Evolutionary conservation across 1,140 invertebrate genomes (phyloP).

Genomic region (Pogonus chalceus): DNA sequence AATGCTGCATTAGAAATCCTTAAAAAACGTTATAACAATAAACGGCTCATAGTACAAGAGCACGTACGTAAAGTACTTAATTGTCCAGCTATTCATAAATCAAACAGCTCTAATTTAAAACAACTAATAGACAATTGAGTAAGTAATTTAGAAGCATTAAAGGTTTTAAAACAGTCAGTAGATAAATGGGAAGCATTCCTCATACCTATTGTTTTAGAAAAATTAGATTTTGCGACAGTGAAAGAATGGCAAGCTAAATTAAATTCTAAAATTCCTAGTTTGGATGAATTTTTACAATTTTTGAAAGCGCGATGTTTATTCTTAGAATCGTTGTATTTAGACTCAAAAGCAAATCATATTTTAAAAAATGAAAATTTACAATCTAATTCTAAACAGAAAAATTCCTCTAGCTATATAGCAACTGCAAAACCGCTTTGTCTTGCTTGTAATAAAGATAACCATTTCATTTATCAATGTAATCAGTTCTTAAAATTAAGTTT

Average conservation of each 20-base stretch:
- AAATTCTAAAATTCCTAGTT: neutral
- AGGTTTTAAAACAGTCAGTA: no score
- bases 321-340: neutral
- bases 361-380: neutral
- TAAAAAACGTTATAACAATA: no score
- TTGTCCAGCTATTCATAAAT: no score
- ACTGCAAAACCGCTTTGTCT: no score
- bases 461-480: neutral
- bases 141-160: no score
- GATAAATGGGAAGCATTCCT: slow-evolving; percentile 10
- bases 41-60: no score
- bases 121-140: no score
- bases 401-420: neutral
- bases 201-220: slow-evolving; percentile 4
- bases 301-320: slow-evolving; percentile 4
- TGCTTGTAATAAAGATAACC: no score
- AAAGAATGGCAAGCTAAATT: slow-evolving; percentile 8
- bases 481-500: neutral
- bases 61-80: no score
- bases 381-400: neutral
- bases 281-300: slow-evolving; percentile 9
- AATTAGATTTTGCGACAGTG: slow-evolving; percentile 2
- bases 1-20: no score
- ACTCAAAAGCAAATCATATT: neutral
- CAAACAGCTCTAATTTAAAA: no score